Percentiles rank a stretch among this genome's conserved stretches.
phyloP scores from a whole-genome alignment of 2,888 invertebrate species.

The Crepidodera aurea region DNA sequence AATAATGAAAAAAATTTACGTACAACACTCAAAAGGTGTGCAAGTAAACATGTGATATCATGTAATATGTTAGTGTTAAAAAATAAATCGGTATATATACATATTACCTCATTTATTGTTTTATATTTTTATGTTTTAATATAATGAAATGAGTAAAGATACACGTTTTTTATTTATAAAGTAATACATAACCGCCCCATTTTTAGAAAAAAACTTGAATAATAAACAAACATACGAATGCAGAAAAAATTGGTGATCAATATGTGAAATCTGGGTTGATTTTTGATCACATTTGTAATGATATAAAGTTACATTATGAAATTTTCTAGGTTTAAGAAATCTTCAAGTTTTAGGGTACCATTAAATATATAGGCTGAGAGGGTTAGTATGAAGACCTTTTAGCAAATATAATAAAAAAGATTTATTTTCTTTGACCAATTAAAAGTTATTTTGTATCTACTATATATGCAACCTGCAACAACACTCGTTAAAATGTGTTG shows the following conservation, averaged over 20 bases:
- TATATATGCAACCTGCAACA: neutral
- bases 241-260: too few relatives aligned
- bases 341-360: too few relatives aligned
- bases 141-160: conserved; percentile 50
- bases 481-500: neutral
- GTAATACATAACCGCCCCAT: too few relatives aligned
- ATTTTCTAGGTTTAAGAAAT: too few relatives aligned
- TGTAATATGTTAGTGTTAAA: conserved; percentile 64
- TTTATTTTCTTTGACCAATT: neutral
- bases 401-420: too few relatives aligned
- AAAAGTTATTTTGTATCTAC: neutral
- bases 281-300: too few relatives aligned
- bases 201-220: too few relatives aligned
- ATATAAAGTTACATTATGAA: too few relatives aligned
- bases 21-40: conserved; percentile 63
- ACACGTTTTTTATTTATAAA: conserved; percentile 17
- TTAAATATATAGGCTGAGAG: too few relatives aligned
- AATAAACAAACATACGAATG: too few relatives aligned
- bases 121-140: conserved; percentile 59
- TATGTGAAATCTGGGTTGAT: too few relatives aligned
- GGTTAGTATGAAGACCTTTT: too few relatives aligned
- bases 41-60: conserved; percentile 64
- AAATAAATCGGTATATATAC: conserved; percentile 62
- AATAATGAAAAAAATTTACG: conserved; percentile 59
- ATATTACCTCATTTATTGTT: conserved; percentile 60